These are phyloP conservation scores for Eira barbara DNA, from an alignment of 2,113 vertebrate species.

Conservation along the genomic window DNA sequence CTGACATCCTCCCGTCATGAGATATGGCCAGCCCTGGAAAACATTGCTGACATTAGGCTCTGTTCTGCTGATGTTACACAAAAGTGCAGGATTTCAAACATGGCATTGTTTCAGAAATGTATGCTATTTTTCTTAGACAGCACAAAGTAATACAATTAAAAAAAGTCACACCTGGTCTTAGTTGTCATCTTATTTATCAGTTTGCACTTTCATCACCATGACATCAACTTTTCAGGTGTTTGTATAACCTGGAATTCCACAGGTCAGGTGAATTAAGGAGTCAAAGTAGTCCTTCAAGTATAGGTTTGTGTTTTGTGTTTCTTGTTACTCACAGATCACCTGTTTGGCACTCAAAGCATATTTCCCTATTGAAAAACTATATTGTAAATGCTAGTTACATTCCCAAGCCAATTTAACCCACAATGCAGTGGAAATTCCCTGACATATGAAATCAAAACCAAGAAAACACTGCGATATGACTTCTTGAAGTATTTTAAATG, in stretches of 20 bases:
- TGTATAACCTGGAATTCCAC: background rate
- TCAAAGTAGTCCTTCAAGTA: background rate
- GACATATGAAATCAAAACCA: background rate
- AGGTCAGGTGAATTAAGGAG: background rate
- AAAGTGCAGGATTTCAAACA: conserved; percentile 39
- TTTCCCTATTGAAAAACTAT: conserved; percentile 14
- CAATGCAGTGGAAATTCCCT: background rate
- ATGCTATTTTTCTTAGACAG: conserved; percentile 32
- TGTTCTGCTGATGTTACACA: conserved; percentile 57
- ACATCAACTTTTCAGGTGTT: background rate
- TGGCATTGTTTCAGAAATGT: background rate
- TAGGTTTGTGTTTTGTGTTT: background rate
- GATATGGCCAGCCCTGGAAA: conserved; percentile 33
- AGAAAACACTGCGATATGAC: background rate
- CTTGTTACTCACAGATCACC: background rate
- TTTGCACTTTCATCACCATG: background rate
- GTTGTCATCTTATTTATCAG: conserved; percentile 43
- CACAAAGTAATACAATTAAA: conserved; percentile 37
- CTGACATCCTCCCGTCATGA: conserved; percentile 24
- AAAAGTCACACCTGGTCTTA: background rate
- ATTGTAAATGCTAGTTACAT: background rate
- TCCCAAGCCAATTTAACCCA: background rate
- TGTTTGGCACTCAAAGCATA: background rate
- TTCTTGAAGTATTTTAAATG: conserved; percentile 6
- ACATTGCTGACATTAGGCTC: conserved; percentile 35